These are phyloP conservation scores for Cerceris ruficornis DNA, from an alignment of 2,888 invertebrate species.

Conservation along the genomic window DNA sequence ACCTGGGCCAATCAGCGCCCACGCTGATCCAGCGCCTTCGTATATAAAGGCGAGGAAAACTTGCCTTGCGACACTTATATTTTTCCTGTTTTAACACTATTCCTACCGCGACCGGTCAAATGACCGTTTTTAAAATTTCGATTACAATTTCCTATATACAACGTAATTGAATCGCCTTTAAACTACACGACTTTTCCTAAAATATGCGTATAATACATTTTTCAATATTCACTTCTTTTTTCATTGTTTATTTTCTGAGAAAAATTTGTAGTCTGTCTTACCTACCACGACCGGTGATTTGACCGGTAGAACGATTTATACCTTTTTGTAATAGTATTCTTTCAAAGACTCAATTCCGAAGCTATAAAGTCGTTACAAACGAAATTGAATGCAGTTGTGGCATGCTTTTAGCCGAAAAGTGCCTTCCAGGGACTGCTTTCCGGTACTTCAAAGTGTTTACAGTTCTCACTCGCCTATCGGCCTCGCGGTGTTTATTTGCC, in stretches of 20 bases:
- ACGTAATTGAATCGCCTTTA: not conserved
- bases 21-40: too few relatives aligned
- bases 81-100: not conserved
- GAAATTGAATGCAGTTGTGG: constrained; percentile 36
- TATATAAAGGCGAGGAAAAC: too few relatives aligned
- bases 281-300: constrained; percentile 28
- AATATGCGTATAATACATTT: constrained; percentile 4
- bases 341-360: constrained; percentile 12
- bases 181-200: constrained; percentile 1
- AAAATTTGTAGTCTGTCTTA: constrained; percentile 29
- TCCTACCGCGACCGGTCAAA: too few relatives aligned
- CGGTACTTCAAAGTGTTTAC: constrained; percentile 39
- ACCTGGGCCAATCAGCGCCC: too few relatives aligned
- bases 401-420: constrained; percentile 36
- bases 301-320: constrained; percentile 14
- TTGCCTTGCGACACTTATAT: too few relatives aligned
- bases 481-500: constrained; percentile 33
- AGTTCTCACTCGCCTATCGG: constrained; percentile 35
- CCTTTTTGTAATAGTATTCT: constrained; percentile 12
- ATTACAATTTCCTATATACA: too few relatives aligned
- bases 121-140: too few relatives aligned
- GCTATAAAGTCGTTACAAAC: constrained; percentile 14
- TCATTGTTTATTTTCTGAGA: constrained; percentile 24
- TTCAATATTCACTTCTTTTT: constrained; percentile 22
- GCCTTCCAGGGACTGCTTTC: constrained; percentile 36